These are phyloP conservation scores for Asobara japonica DNA, from an alignment of 1,140 invertebrate genomes.

Conservation along the genomic window DNA sequence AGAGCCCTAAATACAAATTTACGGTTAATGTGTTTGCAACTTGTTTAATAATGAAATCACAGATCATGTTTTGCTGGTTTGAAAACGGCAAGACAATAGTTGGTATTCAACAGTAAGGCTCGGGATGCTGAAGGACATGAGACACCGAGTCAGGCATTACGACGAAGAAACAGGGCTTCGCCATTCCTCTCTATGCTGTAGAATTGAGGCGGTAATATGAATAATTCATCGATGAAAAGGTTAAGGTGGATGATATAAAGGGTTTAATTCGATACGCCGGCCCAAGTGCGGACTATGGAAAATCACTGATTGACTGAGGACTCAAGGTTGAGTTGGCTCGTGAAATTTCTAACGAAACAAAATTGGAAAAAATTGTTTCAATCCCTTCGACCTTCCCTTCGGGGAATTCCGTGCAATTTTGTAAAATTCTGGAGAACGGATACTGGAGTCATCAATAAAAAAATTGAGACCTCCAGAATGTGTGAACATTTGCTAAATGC, in stretches of 20 bases:
- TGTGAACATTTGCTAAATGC: no score
- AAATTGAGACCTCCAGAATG: no score
- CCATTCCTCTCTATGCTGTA: constrained; percentile 46
- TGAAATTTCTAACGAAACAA: no score
- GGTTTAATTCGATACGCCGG: constrained; percentile 61
- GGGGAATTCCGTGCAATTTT: neutral
- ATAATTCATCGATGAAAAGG: constrained; percentile 52
- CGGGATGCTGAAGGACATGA: neutral
- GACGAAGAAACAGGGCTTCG: constrained; percentile 32
- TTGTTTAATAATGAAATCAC: constrained; percentile 1
- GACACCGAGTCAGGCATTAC: constrained; percentile 36
- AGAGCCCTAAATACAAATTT: neutral
- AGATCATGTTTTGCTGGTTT: neutral
- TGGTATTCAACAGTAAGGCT: constrained; percentile 1
- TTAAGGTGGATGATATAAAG: constrained; percentile 40
- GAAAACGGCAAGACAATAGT: neutral
- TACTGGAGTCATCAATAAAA: no score
- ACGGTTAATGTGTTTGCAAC: neutral
- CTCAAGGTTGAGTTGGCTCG: constrained; percentile 50
- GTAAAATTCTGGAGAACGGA: no score
- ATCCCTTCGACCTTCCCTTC: neutral
- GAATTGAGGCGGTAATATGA: constrained; percentile 58
- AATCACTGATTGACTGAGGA: constrained; percentile 60
- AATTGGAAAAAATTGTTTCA: neutral
- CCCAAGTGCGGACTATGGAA: constrained; percentile 58